phyloP scores from a whole-genome alignment of 2,113 vertebrate species.

The Sinocyclocheilus rhinocerous region DNA sequence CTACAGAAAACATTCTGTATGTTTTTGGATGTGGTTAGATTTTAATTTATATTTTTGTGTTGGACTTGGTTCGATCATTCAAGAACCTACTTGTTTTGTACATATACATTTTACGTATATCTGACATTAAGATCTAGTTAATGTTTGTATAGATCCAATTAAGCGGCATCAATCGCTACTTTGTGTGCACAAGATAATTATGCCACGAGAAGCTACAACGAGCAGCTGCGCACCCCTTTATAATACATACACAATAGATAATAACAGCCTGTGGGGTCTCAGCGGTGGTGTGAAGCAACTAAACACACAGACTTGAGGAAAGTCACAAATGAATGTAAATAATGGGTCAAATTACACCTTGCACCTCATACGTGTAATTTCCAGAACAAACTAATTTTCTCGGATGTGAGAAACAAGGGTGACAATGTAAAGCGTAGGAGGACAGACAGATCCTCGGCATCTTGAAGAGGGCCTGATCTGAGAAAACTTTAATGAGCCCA shows the following conservation, averaged over 20 bases:
- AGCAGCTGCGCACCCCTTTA: neutral
- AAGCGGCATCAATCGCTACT: neutral
- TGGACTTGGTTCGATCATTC: neutral
- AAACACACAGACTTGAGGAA: neutral
- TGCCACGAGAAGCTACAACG: neutral
- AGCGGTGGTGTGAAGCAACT: neutral
- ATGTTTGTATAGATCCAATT: constrained; percentile 13
- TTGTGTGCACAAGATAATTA: neutral
- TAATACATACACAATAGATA: neutral
- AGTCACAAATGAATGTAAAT: constrained; percentile 12
- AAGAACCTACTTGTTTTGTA: neutral
- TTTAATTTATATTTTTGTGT: neutral
- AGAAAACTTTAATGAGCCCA: constrained; percentile 39
- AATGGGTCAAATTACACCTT: constrained; percentile 8
- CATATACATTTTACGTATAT: neutral
- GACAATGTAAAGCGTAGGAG: neutral
- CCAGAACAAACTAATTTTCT: neutral
- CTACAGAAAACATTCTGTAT: neutral
- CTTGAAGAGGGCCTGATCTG: constrained; percentile 5
- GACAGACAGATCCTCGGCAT: neutral
- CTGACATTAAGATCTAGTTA: neutral
- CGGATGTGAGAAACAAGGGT: neutral
- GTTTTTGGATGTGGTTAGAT: neutral
- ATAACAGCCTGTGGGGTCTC: neutral
- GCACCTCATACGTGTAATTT: neutral